Evolutionary conservation across 2,797 vertebrate genomes (phyloP).

Genomic region (Carduelis carduelis): DNA sequence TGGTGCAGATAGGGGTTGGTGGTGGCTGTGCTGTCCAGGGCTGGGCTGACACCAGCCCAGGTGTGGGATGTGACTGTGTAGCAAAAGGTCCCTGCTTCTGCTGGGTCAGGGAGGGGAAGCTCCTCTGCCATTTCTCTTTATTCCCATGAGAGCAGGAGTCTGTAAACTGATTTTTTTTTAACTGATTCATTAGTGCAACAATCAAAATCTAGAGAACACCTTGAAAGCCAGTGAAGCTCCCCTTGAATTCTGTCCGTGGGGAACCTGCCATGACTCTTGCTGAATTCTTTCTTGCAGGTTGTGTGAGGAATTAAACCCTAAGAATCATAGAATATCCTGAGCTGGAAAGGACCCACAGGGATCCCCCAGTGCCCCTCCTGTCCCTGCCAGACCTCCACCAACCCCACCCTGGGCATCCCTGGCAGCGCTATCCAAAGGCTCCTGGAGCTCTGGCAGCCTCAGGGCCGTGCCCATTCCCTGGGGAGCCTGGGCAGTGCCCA

Average conservation of each 20-base stretch:
- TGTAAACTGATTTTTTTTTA: background rate
- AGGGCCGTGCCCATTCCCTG: background rate
- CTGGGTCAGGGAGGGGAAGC: background rate
- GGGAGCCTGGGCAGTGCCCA: background rate
- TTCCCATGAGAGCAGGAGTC: background rate
- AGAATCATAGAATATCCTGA: background rate
- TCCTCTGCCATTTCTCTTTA: background rate
- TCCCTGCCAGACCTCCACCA: background rate
- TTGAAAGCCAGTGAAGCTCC: background rate
- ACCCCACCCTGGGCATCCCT: background rate
- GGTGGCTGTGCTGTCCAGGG: background rate
- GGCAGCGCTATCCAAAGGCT: accelerated
- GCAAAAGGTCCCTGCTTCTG: background rate
- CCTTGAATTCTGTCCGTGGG: accelerated
- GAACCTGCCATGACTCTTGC: accelerated
- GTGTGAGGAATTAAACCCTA: background rate
- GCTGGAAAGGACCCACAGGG: background rate
- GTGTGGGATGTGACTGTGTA: accelerated
- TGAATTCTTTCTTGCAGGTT: background rate
- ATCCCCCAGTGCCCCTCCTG: background rate
- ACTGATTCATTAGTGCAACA: background rate
- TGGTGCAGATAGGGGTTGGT: accelerated
- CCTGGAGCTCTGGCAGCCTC: background rate
- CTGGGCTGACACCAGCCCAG: background rate
- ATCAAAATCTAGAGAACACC: background rate